These are phyloP conservation scores for Pantherophis vulpinus DNA, from an alignment of 2,797 vertebrate species.

Conservation along the genomic window DNA sequence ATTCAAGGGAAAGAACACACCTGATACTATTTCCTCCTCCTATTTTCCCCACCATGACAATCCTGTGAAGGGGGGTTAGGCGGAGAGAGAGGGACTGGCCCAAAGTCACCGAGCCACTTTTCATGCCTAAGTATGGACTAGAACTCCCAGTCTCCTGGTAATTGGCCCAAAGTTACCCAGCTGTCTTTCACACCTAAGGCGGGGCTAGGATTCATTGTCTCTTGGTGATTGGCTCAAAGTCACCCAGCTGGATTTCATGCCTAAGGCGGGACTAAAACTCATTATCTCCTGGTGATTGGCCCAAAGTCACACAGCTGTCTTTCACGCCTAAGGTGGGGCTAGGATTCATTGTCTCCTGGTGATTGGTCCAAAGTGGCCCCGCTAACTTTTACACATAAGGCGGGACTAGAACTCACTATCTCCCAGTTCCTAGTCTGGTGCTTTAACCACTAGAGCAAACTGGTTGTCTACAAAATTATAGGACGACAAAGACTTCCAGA, in stretches of 20 bases:
- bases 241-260: accelerated
- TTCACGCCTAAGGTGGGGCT: accelerated
- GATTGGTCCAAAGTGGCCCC: no score
- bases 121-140: background rate
- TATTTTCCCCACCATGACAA: background rate
- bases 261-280: no score
- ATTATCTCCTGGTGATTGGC: accelerated
- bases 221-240: no score
- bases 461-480: background rate
- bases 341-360: accelerated
- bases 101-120: background rate
- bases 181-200: accelerated
- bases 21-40: background rate
- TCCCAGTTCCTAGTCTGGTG: background rate
- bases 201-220: accelerated
- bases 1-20: background rate
- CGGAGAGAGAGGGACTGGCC: background rate
- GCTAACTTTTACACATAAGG: background rate
- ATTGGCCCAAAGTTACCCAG: background rate
- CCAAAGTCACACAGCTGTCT: background rate
- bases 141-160: background rate
- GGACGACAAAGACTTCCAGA: background rate
- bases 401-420: background rate
- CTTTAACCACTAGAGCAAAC: background rate
- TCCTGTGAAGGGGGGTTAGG: background rate